These are phyloP conservation scores for Menura novaehollandiae DNA, from an alignment of 2,113 vertebrate genomes.

Conservation along the genomic window DNA sequence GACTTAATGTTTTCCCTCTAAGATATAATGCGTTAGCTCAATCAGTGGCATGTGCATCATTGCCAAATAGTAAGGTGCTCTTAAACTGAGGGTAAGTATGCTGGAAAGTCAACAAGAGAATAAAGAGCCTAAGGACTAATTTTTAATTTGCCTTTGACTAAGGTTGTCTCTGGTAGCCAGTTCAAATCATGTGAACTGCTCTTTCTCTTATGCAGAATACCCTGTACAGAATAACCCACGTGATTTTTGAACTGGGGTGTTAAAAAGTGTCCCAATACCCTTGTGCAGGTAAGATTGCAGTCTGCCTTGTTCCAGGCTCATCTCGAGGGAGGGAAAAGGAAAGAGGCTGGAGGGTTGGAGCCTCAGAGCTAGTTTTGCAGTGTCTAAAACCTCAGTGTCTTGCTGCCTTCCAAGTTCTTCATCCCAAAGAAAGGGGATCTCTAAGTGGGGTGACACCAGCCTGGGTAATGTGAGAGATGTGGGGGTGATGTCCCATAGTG, in stretches of 20 bases:
- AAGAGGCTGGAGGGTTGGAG: not conserved
- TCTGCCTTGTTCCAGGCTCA: not conserved
- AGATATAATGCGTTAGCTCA: not conserved
- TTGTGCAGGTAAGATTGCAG: not conserved
- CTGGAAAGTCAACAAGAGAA: not conserved
- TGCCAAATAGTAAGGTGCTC: not conserved
- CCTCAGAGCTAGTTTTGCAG: not conserved
- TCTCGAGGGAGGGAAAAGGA: not conserved
- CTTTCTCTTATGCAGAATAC: not conserved
- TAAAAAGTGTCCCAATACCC: not conserved
- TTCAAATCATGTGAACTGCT: not conserved
- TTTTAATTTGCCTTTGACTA: not conserved
- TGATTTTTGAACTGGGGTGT: not conserved
- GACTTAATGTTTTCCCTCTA: not conserved
- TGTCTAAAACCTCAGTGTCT: not conserved
- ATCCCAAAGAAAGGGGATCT: not conserved
- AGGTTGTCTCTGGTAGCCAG: fast-evolving
- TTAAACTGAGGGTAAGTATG: not conserved
- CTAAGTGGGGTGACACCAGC: not conserved
- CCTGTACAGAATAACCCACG: fast-evolving
- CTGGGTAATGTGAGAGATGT: not conserved
- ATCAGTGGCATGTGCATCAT: not conserved
- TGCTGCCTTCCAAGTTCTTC: not conserved
- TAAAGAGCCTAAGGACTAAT: not conserved
- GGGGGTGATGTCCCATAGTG: not conserved